Evolutionary conservation across 2,888 invertebrate species (phyloP).

Genomic region (Ophion slaviceki): DNA sequence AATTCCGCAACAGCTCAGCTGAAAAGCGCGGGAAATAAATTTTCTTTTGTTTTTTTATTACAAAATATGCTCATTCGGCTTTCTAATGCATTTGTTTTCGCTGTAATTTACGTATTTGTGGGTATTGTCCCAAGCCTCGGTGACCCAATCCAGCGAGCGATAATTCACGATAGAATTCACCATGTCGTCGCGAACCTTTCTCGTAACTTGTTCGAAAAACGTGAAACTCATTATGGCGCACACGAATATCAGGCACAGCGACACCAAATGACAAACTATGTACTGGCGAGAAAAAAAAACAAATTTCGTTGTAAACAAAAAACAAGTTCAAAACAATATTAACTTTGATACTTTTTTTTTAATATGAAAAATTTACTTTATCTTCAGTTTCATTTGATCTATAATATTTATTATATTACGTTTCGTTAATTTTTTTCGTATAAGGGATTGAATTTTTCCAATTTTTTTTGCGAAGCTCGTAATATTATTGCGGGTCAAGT

Average conservation of each 20-base stretch:
- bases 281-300: conserved; percentile 68
- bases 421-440: neutral
- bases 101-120: conserved; percentile 73
- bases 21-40: conserved; percentile 5
- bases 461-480: neutral
- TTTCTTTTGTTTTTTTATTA: neutral
- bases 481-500: neutral
- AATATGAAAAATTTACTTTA: too few relatives aligned
- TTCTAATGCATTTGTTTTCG: neutral
- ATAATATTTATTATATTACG: too few relatives aligned
- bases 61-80: neutral
- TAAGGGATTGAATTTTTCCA: too few relatives aligned
- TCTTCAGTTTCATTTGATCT: too few relatives aligned
- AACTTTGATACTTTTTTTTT: too few relatives aligned
- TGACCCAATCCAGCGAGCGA: conserved; percentile 69
- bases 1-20: conserved; percentile 76
- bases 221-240: conserved; percentile 73
- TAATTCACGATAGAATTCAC: conserved; percentile 71
- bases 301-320: neutral
- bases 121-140: conserved; percentile 77
- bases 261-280: conserved; percentile 68
- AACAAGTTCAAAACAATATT: too few relatives aligned
- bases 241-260: conserved; percentile 71
- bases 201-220: conserved; percentile 73
- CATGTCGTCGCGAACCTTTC: conserved; percentile 74